phyloP scores from a whole-genome alignment of 1,140 invertebrate species.

The Bombus superbus region DNA sequence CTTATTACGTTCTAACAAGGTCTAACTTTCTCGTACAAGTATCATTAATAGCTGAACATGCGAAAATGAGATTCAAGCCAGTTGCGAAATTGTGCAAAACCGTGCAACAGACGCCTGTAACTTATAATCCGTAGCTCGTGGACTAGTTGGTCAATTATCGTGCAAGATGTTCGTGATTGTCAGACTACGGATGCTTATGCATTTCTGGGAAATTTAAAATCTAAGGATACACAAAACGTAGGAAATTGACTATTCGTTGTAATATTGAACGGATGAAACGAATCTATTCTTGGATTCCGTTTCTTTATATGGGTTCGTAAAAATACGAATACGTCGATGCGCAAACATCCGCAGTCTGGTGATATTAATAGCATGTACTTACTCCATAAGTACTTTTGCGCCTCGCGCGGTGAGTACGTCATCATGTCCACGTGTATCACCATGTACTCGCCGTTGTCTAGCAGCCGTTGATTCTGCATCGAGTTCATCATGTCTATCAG shows the following conservation, averaged over 20 bases:
- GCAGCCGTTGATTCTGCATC: slow-evolving; percentile 93
- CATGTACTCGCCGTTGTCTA: slow-evolving; percentile 96
- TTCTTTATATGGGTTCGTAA: background rate
- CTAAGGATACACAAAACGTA: background rate
- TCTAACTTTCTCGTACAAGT: too few species aligned
- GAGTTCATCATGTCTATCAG: slow-evolving; percentile 95
- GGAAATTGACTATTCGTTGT: background rate
- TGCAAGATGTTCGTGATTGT: background rate
- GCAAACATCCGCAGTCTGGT: background rate
- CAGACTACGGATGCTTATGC: background rate
- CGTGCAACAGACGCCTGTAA: too few species aligned
- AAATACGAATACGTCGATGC: too few species aligned
- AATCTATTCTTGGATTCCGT: background rate
- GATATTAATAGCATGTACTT: slow-evolving; percentile 80
- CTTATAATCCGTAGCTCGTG: too few species aligned
- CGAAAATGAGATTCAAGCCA: too few species aligned
- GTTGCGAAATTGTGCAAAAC: too few species aligned
- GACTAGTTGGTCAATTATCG: background rate
- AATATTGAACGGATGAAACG: background rate
- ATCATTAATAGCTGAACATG: too few species aligned
- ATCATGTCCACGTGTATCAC: slow-evolving; percentile 97
- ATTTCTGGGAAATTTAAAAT: background rate
- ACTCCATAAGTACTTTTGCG: slow-evolving; percentile 95
- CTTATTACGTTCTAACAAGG: too few species aligned
- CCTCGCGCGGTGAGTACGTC: slow-evolving; percentile 90